Percentiles rank a stretch among this genome's conserved stretches.
phyloP scores from a whole-genome alignment of 2,113 vertebrate species.

The Blennius ocellaris region DNA sequence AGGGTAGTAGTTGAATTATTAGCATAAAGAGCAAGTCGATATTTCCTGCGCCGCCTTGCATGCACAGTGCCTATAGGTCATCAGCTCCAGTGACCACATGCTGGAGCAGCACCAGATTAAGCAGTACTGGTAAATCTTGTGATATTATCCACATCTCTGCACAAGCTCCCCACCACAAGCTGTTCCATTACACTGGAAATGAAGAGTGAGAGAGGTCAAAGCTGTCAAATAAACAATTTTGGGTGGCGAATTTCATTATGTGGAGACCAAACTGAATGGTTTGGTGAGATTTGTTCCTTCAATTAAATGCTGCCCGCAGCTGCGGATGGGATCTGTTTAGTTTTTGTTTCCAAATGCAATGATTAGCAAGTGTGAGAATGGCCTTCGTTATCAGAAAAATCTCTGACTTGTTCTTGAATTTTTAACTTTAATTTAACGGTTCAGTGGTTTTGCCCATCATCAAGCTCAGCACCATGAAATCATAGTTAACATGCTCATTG shows the following conservation, averaged over 20 bases:
- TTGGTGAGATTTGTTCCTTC: constrained; percentile 56
- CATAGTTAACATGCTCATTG: not conserved
- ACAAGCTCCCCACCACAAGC: constrained; percentile 41
- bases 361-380: constrained; percentile 33
- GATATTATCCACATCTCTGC: constrained; percentile 55
- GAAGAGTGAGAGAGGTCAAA: constrained; percentile 59
- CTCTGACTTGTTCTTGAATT: constrained; percentile 30
- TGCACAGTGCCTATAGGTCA: constrained; percentile 20
- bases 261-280: constrained; percentile 16
- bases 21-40: constrained; percentile 54
- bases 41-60: constrained; percentile 40
- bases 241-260: constrained; percentile 56
- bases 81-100: constrained; percentile 24
- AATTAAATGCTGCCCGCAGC: constrained; percentile 48
- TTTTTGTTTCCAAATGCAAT: not conserved
- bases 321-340: constrained; percentile 36
- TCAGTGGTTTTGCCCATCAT: not conserved
- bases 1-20: constrained; percentile 53
- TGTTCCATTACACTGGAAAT: constrained; percentile 52
- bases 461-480: not conserved
- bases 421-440: constrained; percentile 7
- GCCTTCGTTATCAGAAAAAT: constrained; percentile 26
- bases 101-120: constrained; percentile 35
- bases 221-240: constrained; percentile 67
- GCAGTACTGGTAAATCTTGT: constrained; percentile 37